phyloP scores from a whole-genome alignment of 2,113 vertebrate genomes.

The Bubo bubo region DNA sequence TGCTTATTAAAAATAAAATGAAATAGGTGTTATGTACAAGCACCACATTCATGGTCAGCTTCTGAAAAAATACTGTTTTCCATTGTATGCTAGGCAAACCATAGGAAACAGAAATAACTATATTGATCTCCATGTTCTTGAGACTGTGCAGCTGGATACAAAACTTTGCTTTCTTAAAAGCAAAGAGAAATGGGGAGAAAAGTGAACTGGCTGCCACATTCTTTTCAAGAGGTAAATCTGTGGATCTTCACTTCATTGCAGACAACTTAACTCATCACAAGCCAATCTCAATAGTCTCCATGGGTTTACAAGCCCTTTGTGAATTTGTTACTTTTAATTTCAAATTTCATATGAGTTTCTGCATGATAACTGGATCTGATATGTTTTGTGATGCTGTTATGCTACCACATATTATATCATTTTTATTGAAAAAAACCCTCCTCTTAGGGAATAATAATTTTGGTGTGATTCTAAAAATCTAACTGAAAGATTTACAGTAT shows the following conservation, averaged over 20 bases:
- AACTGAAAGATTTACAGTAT: not conserved
- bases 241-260: not conserved
- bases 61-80: constrained; percentile 40
- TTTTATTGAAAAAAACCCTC: not conserved
- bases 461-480: not conserved
- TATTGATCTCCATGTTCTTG: not conserved
- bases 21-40: not conserved
- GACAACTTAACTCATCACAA: not conserved
- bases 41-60: not conserved
- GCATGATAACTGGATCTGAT: not conserved
- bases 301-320: not conserved
- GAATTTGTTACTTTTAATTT: not conserved
- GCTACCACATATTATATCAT: not conserved
- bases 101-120: not conserved
- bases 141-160: constrained; percentile 16
- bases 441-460: not conserved
- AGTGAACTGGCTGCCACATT: not conserved
- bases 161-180: not conserved
- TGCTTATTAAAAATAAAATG: not conserved
- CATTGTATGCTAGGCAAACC: not conserved
- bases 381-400: not conserved
- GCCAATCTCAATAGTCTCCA: not conserved
- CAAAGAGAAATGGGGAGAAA: not conserved
- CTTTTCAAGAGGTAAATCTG: not conserved
- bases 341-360: not conserved